phyloP scores from a whole-genome alignment of 1,140 invertebrate species.

The Drosophila obscura region DNA sequence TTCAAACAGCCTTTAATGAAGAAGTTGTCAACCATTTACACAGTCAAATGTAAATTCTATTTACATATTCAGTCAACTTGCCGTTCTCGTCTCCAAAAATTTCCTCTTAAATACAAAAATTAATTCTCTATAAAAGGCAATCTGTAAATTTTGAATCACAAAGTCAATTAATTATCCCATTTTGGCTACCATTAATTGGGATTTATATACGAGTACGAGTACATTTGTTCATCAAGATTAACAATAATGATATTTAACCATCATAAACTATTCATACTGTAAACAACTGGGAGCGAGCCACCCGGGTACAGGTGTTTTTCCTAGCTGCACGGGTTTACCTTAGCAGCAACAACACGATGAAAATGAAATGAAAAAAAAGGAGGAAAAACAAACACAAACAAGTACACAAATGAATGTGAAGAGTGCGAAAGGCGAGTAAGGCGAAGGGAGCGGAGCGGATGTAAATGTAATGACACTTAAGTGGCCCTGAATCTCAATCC shows the following conservation, averaged over 20 bases:
- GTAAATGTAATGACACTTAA: slow-evolving; percentile 61
- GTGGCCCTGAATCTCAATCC: slow-evolving; percentile 70
- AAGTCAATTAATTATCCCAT: slow-evolving; percentile 5
- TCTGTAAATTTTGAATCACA: too few species aligned
- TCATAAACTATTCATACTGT: slow-evolving; percentile 21
- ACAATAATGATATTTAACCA: slow-evolving; percentile 31
- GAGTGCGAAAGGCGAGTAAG: slow-evolving; percentile 15
- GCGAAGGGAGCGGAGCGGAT: not conserved
- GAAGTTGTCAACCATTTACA: too few species aligned
- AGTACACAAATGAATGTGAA: slow-evolving; percentile 48
- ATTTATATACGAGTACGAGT: slow-evolving; percentile 17
- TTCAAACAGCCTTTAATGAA: not conserved
- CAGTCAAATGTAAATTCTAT: not conserved
- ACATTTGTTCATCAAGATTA: slow-evolving; percentile 7
- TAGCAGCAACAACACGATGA: slow-evolving; percentile 34
- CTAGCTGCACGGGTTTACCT: slow-evolving; percentile 36
- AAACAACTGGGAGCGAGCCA: slow-evolving; percentile 10
- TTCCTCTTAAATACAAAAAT: too few species aligned
- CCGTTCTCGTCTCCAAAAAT: too few species aligned
- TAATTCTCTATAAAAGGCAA: too few species aligned
- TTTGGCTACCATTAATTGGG: not conserved
- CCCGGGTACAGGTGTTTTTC: slow-evolving; percentile 11
- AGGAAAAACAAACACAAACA: slow-evolving; percentile 21
- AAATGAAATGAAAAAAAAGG: slow-evolving; percentile 17
- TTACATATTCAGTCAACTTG: too few species aligned